phyloP scores from a whole-genome alignment of 2,888 invertebrate genomes.

The Idaea biselata region DNA sequence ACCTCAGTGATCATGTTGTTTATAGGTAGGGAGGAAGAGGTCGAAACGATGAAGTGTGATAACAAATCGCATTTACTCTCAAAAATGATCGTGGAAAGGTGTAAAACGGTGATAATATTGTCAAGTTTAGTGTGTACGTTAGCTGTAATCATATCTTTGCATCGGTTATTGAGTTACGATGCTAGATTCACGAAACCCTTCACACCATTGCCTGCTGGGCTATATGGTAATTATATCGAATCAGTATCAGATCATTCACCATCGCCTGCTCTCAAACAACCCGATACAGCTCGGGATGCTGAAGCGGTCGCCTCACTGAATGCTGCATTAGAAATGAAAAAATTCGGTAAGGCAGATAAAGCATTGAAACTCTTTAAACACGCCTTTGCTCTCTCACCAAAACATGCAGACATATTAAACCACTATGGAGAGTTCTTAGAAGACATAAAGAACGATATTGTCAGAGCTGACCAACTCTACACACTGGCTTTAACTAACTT shows the following conservation, averaged over 20 bases:
- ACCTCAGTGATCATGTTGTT: constrained; percentile 59
- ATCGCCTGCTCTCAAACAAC: constrained; percentile 34
- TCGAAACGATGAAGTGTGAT: constrained; percentile 61
- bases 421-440: constrained; percentile 97
- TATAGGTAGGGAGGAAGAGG: constrained; percentile 58
- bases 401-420: constrained; percentile 94
- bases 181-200: constrained; percentile 65
- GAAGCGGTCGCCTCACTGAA: constrained; percentile 93
- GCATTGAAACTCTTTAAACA: constrained; percentile 93
- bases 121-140: constrained; percentile 70
- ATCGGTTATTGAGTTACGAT: constrained; percentile 63
- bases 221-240: constrained; percentile 67
- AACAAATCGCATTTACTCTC: constrained; percentile 48
- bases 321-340: constrained; percentile 91
- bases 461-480: constrained; percentile 95
- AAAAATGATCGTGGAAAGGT: constrained; percentile 68
- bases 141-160: constrained; percentile 65
- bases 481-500: constrained; percentile 90
- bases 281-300: constrained; percentile 58
- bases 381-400: constrained; percentile 93
- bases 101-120: constrained; percentile 67
- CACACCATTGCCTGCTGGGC: constrained; percentile 65
- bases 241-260: constrained; percentile 46
- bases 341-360: constrained; percentile 90
- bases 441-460: constrained; percentile 89